Evolutionary conservation across 2,888 invertebrate species (phyloP).

Genomic region (Dugesia japonica): DNA sequence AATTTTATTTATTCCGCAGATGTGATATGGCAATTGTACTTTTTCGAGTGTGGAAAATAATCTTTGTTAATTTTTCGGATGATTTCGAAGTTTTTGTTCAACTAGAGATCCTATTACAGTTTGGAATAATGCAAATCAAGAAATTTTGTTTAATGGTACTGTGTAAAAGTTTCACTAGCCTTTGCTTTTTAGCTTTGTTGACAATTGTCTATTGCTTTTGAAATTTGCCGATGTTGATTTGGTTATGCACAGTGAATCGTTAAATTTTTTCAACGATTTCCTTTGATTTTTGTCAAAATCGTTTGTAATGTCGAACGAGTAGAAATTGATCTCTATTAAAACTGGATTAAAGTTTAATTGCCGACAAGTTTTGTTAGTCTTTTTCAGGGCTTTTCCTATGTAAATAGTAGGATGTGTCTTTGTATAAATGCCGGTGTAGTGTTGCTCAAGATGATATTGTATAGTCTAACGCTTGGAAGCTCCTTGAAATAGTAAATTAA

Average conservation of each 20-base stretch:
- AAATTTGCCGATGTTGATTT: neutral
- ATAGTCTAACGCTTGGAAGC: conserved; percentile 5
- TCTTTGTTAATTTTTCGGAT: neutral
- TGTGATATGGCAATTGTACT: conserved; percentile 20
- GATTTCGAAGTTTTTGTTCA: neutral
- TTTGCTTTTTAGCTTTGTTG: neutral
- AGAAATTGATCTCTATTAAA: neutral
- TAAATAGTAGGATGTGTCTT: conserved; percentile 13
- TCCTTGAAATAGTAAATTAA: neutral
- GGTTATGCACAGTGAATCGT: neutral
- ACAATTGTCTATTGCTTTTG: neutral
- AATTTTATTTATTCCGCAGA: neutral
- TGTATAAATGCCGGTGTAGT: conserved; percentile 5
- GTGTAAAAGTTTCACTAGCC: neutral
- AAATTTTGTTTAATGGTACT: neutral
- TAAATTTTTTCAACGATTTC: no score
- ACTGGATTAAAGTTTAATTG: neutral
- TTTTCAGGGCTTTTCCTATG: conserved; percentile 12
- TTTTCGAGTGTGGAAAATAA: neutral
- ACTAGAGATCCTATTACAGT: neutral
- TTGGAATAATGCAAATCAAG: neutral
- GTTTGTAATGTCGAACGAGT: no score
- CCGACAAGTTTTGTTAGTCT: conserved; percentile 10
- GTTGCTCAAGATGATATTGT: conserved; percentile 20
- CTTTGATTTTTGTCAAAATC: no score